Evolutionary conservation across 2,113 vertebrate species (phyloP).

Genomic region (Tachycineta bicolor): DNA sequence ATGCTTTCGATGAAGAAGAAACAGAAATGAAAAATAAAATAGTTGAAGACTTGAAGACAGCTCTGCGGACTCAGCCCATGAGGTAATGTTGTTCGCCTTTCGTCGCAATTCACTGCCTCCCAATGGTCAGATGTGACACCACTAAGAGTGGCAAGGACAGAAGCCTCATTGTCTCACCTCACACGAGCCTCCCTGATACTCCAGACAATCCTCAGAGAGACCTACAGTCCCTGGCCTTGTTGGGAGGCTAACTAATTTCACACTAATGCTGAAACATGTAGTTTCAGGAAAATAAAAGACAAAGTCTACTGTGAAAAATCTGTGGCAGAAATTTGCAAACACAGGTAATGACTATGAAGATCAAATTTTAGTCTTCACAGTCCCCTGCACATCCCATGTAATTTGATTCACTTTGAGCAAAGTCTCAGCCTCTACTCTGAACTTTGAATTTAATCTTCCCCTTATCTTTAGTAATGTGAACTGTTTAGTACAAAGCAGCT

Average conservation of each 20-base stretch:
- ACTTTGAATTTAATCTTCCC: neutral
- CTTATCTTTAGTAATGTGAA: constrained; percentile 37
- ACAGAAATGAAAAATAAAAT: constrained; percentile 96
- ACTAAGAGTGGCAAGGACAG: neutral
- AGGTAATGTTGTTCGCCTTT: constrained; percentile 76
- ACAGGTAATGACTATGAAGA: neutral
- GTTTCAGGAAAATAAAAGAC: neutral
- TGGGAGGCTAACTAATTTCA: neutral
- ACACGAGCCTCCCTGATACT: neutral
- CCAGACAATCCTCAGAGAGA: neutral
- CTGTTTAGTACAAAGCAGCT: constrained; percentile 10
- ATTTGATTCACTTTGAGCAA: neutral
- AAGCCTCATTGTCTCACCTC: constrained; percentile 21
- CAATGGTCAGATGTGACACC: neutral
- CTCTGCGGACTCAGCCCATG: constrained; percentile 96
- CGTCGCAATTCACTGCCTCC: neutral
- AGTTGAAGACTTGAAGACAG: constrained; percentile 97
- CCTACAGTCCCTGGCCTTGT: neutral
- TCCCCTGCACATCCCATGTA: neutral
- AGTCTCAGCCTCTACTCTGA: neutral
- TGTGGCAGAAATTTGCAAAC: neutral
- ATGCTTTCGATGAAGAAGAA: constrained; percentile 94
- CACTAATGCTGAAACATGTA: neutral
- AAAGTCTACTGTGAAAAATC: neutral
- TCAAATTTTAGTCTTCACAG: neutral